Evolutionary conservation across 2,888 invertebrate species (phyloP).

Genomic region (Cremastinae sp.): DNA sequence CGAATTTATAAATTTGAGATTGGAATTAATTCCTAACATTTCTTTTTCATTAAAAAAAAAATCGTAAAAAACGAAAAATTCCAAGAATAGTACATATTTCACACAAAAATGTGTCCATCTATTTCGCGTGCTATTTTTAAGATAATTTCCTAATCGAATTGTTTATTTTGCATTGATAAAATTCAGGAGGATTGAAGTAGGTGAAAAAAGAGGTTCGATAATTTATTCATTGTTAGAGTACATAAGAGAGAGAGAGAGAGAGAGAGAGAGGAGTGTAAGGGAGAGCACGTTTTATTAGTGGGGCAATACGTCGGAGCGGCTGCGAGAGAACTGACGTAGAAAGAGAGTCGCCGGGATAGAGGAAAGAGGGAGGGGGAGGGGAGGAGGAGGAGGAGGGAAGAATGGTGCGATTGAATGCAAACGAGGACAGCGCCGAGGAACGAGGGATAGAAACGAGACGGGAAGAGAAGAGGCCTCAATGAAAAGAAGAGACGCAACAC

Average conservation of each 20-base stretch:
- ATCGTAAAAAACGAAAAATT: too few species aligned
- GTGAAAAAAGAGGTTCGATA: constrained; percentile 13
- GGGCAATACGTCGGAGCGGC: constrained; percentile 37
- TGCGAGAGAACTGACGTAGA: constrained; percentile 43
- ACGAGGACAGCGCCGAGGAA: constrained; percentile 49
- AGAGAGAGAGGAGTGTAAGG: too few species aligned
- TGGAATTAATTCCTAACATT: too few species aligned
- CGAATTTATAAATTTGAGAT: too few species aligned
- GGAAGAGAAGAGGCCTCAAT: constrained; percentile 43
- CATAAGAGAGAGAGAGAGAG: constrained; percentile 22
- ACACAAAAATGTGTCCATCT: too few species aligned
- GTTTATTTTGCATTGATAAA: neutral
- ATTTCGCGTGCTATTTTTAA: neutral
- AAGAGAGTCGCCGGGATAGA: too few species aligned
- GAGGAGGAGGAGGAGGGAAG: constrained; percentile 21
- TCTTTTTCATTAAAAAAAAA: too few species aligned
- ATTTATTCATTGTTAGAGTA: constrained; percentile 39
- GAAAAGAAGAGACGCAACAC: constrained; percentile 38
- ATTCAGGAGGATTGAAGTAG: constrained; percentile 27
- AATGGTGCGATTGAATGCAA: constrained; percentile 50
- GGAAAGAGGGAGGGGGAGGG: too few species aligned
- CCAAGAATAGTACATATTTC: too few species aligned
- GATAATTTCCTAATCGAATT: neutral
- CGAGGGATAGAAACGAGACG: constrained; percentile 38
- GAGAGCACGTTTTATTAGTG: constrained; percentile 50